phyloP scores from a whole-genome alignment of 1,140 invertebrate species.

The Lamellibrachia luymesi region DNA sequence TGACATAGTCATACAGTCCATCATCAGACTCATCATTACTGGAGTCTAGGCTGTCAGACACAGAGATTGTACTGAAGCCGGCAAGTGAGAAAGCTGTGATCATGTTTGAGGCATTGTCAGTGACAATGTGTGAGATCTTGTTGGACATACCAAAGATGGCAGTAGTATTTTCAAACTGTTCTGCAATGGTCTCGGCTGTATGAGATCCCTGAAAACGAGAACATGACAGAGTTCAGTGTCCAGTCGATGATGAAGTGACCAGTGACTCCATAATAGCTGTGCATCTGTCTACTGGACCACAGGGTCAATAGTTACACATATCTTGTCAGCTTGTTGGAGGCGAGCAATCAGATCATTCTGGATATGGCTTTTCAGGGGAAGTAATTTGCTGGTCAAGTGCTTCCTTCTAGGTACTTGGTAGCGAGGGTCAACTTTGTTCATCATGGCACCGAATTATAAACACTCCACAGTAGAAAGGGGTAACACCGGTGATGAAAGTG shows the following conservation, averaged over 20 bases:
- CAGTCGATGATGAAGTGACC: conserved; percentile 14
- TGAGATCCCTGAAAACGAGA: conserved; percentile 10
- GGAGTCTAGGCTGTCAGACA: conserved; percentile 11
- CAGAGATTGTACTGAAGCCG: neutral
- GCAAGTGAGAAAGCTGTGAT: conserved; percentile 9
- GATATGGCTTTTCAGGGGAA: conserved; percentile 9
- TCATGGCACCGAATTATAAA: neutral
- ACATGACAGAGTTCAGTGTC: conserved; percentile 12
- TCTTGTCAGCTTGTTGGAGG: conserved; percentile 15
- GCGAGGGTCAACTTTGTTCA: conserved; percentile 10
- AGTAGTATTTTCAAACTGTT: conserved; percentile 12
- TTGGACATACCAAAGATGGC: neutral
- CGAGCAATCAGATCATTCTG: neutral
- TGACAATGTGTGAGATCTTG: conserved; percentile 15
- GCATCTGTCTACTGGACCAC: conserved; percentile 18
- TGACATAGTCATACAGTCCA: neutral
- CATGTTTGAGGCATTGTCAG: conserved; percentile 15
- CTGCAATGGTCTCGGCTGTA: neutral
- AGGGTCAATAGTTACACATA: conserved; percentile 6
- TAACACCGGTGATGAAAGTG: neutral
- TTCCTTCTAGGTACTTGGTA: conserved; percentile 14
- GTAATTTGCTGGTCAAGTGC: conserved; percentile 10
- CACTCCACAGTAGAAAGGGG: conserved; percentile 8
- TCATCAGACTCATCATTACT: conserved; percentile 5
- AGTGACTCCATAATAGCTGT: conserved; percentile 12